phyloP scores from a whole-genome alignment of 2,797 vertebrate species.

The Vireo griseus region DNA sequence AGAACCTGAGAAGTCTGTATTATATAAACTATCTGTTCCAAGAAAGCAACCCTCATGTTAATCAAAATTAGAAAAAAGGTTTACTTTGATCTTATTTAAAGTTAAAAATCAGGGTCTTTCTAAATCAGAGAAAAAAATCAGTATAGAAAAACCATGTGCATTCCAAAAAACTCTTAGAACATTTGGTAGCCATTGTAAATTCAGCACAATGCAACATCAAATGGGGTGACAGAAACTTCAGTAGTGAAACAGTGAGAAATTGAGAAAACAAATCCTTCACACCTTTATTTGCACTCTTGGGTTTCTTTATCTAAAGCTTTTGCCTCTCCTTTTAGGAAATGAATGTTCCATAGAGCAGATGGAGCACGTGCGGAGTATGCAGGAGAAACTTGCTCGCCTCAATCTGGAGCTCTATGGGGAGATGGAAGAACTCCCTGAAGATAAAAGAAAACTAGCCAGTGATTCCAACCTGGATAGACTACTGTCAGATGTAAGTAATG shows the following conservation, averaged over 20 bases:
- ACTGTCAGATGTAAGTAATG: slow-evolving; percentile 85
- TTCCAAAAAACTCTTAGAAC: not conserved
- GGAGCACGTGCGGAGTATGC: slow-evolving; percentile 97
- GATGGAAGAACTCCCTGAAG: slow-evolving; percentile 91
- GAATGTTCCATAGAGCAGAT: slow-evolving; percentile 98
- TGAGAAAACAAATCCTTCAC: not conserved
- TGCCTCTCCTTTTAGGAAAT: slow-evolving; percentile 77
- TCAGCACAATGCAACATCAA: not conserved
- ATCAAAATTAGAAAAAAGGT: not conserved
- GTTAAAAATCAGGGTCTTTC: not conserved
- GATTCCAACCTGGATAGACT: slow-evolving; percentile 95
- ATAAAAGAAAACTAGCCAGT: slow-evolving; percentile 86
- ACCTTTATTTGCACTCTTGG: not conserved
- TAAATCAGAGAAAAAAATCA: not conserved
- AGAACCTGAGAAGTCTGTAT: not conserved
- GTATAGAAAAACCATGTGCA: rapidly evolving
- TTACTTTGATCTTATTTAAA: not conserved
- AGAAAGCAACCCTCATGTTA: not conserved
- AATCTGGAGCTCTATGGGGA: slow-evolving; percentile 95
- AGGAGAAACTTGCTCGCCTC: slow-evolving; percentile 94
- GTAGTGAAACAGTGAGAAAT: not conserved
- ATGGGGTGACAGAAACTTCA: not conserved
- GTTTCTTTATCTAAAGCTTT: not conserved
- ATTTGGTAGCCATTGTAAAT: not conserved
- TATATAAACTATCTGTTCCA: not conserved